Evolutionary conservation across 2,888 invertebrate species (phyloP).

Genomic region (Pasiphila rectangulata): DNA sequence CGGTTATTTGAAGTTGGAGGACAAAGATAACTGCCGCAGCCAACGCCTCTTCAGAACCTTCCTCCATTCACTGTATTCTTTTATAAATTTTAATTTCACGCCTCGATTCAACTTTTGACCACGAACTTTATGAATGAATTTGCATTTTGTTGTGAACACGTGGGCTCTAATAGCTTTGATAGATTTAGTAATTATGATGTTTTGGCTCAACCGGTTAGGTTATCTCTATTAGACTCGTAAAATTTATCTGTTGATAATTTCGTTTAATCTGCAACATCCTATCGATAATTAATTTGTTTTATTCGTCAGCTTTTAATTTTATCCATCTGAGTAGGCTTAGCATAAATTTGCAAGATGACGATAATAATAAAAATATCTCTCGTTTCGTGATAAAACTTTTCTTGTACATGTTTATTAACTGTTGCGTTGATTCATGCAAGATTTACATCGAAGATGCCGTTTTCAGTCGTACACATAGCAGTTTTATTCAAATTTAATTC

Average conservation of each 20-base stretch:
- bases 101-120: constrained; percentile 2
- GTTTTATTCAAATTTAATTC: constrained; percentile 19
- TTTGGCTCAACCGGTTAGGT: constrained; percentile 25
- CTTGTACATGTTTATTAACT: constrained; percentile 3
- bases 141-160: constrained; percentile 17
- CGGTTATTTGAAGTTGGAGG: no score
- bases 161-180: constrained; percentile 29
- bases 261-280: constrained; percentile 24
- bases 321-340: background rate
- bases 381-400: background rate
- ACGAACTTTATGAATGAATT: constrained; percentile 21
- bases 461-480: constrained; percentile 5
- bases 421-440: constrained; percentile 6
- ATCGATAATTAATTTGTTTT: constrained; percentile 24
- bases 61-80: no score
- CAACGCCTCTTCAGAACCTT: background rate
- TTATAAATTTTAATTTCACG: constrained; percentile 14
- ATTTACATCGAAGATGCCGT: constrained; percentile 10
- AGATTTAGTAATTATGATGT: constrained; percentile 27
- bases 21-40: no score
- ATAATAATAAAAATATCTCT: background rate
- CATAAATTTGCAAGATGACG: background rate
- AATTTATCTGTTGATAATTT: constrained; percentile 28
- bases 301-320: background rate
- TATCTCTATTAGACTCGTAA: constrained; percentile 22